Percentiles rank a stretch among this genome's conserved stretches.
Evolutionary conservation across 1,140 invertebrate species (phyloP).

Genomic region (Anastrepha ludens): DNA sequence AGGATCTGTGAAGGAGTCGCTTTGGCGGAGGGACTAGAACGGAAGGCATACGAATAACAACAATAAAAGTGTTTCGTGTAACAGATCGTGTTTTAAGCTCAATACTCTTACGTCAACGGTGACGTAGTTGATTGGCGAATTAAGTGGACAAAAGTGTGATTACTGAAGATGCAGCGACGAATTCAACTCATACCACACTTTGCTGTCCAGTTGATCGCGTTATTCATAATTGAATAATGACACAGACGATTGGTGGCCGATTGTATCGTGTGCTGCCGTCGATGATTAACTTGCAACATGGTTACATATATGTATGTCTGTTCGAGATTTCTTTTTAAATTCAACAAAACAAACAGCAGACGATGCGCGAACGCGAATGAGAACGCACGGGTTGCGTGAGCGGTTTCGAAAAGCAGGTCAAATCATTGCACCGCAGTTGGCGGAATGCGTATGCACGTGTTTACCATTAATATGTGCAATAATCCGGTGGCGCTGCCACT

Average conservation of each 20-base stretch:
- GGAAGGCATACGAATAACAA: neutral
- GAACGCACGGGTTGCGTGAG: neutral
- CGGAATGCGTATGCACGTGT: constrained; percentile 44
- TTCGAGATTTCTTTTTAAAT: neutral
- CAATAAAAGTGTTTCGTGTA: neutral
- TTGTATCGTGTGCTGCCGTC: neutral
- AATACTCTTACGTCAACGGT: neutral
- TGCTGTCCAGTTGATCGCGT: neutral
- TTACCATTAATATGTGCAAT: constrained; percentile 18
- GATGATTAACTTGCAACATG: neutral
- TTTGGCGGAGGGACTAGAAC: neutral
- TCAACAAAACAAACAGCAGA: neutral
- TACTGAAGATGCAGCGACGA: neutral
- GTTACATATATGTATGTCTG: neutral
- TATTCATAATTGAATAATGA: neutral
- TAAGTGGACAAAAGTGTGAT: neutral
- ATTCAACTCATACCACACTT: neutral
- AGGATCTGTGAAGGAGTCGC: no score
- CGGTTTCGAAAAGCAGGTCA: constrained; percentile 17
- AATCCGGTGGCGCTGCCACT: constrained; percentile 19
- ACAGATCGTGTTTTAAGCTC: neutral
- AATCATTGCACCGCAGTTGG: neutral
- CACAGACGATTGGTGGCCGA: neutral
- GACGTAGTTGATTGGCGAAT: neutral
- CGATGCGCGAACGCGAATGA: neutral